A percentile compares a stretch with the other conserved stretches of the same genome.
Conservation (phyloP, 2,888 invertebrate species). For the Coremacera marginata region DNA sequence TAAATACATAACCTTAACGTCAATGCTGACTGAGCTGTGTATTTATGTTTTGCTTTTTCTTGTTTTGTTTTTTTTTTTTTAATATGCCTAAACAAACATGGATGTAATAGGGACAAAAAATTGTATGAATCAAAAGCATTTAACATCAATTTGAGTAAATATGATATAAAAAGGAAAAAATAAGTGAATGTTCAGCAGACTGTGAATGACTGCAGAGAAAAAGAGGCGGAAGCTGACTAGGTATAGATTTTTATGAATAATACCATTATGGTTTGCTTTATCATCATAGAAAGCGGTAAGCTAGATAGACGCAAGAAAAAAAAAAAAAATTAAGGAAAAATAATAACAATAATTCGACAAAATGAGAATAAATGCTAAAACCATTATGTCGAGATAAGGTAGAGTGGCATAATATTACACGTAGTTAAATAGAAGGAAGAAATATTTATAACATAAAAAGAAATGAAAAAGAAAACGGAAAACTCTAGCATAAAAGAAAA, state of each 20-base stretch:
- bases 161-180: neutral
- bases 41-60: no score
- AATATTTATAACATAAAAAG: neutral
- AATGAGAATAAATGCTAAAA: no score
- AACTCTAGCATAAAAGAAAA: neutral
- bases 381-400: no score
- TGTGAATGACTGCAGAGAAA: neutral
- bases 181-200: neutral
- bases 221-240: neutral
- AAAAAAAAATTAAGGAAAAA: neutral
- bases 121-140: neutral
- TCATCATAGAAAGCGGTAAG: no score
- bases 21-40: no score
- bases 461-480: neutral
- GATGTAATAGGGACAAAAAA: neutral
- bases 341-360: neutral
- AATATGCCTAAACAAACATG: no score
- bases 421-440: neutral
- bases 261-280: neutral
- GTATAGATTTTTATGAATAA: neutral
- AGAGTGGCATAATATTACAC: neutral
- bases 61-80: no score
- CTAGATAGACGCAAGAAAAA: neutral
- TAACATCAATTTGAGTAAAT: neutral
- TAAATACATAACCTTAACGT: no score